Percentiles rank a stretch among this genome's conserved stretches.
Conservation (phyloP, 92 coral and sea anemone genomes). For the Parazoanthus darwini region DNA sequence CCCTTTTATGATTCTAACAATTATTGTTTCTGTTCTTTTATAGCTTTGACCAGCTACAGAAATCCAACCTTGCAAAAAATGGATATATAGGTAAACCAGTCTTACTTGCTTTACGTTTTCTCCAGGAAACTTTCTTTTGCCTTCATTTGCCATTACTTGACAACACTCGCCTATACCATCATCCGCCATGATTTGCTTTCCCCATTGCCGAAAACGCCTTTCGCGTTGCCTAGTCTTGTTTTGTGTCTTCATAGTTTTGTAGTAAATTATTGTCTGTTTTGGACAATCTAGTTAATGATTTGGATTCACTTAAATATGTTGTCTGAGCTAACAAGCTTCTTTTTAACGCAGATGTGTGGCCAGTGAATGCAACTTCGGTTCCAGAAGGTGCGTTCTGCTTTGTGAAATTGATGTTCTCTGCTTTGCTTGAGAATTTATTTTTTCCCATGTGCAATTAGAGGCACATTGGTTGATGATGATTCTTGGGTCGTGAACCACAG, state of each 20-base stretch:
- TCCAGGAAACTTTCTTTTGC: background rate
- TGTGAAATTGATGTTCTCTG: background rate
- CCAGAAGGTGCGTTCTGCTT: conserved; percentile 70
- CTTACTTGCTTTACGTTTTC: background rate
- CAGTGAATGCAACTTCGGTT: conserved; percentile 76
- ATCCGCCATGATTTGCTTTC: background rate
- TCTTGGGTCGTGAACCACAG: no score
- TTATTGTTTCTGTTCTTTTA: background rate
- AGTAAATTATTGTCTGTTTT: no score
- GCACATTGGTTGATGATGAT: no score
- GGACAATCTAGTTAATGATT: background rate
- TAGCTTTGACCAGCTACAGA: conserved; percentile 81
- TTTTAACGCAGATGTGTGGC: conserved; percentile 88
- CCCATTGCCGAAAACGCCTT: background rate
- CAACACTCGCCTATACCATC: background rate
- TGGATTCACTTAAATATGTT: background rate
- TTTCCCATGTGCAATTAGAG: no score
- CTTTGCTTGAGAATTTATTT: no score
- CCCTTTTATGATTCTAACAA: background rate
- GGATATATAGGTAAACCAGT: conserved; percentile 76
- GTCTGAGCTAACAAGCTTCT: background rate
- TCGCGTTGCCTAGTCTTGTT: no score
- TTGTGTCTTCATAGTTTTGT: no score
- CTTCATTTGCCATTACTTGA: background rate
- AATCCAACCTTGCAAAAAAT: conserved; percentile 62